Evolutionary conservation across 2,113 vertebrate species (phyloP), one percentile per base, ranked within the genome.

Genomic region (Dipodomys ordii): DNA sequence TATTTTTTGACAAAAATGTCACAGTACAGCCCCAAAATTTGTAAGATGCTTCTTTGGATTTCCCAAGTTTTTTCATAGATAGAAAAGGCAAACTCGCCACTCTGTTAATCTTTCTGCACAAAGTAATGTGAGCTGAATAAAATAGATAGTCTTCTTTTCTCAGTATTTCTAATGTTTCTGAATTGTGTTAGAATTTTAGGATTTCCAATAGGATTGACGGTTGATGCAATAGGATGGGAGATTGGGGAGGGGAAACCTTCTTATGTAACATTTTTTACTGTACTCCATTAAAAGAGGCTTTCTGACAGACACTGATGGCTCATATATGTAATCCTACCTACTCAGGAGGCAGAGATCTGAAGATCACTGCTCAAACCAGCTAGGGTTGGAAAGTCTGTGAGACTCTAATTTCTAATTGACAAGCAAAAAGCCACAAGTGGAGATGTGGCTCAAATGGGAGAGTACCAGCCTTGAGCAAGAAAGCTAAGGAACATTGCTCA

Each of bases 161-260:
- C 53, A 57, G 15, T 13, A 25, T 85, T 90, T 22, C n/a, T 49
- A 73, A 88, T 82, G 62, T 3, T 71, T 96, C 74, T 44, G 39
- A 62, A 79, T 80, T 44, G 77, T 53, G 25, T 68, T 83, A 85
- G 53, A 85, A 94, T 90, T 65, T 77, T 65, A 93, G 28, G 76
- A 9, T 30, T 91, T 77, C 25, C 20, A 64, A 30, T 3, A 72
- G 53, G 30, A 93, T 85, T 65, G 74, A 82, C 62, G 53, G 2
- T 77, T 77, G 62, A 9, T 16, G 76, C 32, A 83, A 27, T 3
- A 76, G 28, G 23, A 90, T 82, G 32, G 19, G 35, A 83, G 87
- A 79, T 30, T 81, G n/a, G 39, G 53, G 23, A 28, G n/a, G 81
- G 30, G 32, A n/a, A 76, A 67, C 18, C 0, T 27, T 64, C 44